A percentile compares a stretch with the other conserved stretches of the same genome.
Evolutionary conservation across 1,140 invertebrate genomes (phyloP).

Genomic region (Diabrotica virgifera): DNA sequence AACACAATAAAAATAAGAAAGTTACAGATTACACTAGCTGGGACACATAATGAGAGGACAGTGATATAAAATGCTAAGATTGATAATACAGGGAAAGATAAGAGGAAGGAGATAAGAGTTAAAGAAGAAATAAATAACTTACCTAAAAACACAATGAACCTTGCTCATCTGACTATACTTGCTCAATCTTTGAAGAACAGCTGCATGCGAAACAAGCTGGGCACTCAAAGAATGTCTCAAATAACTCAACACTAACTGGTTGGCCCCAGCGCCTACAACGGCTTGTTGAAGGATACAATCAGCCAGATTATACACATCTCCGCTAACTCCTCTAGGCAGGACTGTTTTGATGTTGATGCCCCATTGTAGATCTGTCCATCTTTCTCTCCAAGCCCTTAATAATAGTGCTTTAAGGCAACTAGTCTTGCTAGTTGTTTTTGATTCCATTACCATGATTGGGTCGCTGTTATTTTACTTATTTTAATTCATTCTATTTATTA

Average conservation of each 20-base stretch:
- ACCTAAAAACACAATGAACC: conserved; percentile 72
- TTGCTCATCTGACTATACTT: conserved; percentile 88
- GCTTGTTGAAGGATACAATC: conserved; percentile 92
- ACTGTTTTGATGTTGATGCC: conserved; percentile 90
- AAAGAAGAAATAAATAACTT: too few species aligned
- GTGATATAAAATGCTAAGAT: too few species aligned
- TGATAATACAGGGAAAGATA: too few species aligned
- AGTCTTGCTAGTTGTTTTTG: conserved; percentile 79
- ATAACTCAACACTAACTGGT: conserved; percentile 86
- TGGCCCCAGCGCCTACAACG: conserved; percentile 86
- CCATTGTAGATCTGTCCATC: conserved; percentile 94
- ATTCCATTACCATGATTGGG: conserved; percentile 55
- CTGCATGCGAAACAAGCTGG: conserved; percentile 85
- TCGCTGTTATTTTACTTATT: not conserved
- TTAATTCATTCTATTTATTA: too few species aligned
- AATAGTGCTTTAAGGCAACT: conserved; percentile 81
- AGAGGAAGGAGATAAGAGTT: too few species aligned
- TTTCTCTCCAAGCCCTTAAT: conserved; percentile 86
- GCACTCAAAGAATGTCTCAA: conserved; percentile 88
- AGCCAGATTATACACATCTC: conserved; percentile 87
- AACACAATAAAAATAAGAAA: too few species aligned
- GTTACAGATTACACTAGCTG: too few species aligned
- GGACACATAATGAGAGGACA: too few species aligned
- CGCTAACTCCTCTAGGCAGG: conserved; percentile 79
- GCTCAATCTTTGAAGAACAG: conserved; percentile 81